These are phyloP conservation scores for Galbula dea DNA, from an alignment of 2,113 vertebrate genomes.

Conservation along the genomic window DNA sequence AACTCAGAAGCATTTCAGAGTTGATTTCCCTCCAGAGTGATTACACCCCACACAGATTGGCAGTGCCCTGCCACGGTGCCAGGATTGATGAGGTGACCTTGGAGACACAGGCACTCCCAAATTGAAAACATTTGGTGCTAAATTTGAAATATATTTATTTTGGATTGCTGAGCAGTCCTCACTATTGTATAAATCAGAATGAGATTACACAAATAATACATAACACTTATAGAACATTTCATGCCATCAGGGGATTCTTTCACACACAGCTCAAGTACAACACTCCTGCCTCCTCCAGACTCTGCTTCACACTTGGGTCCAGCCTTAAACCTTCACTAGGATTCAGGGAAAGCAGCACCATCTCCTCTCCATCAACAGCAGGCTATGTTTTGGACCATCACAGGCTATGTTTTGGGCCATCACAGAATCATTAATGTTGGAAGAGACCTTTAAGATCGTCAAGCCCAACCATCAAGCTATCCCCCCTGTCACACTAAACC, in stretches of 20 bases:
- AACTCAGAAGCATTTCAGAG: slow-evolving; percentile 40
- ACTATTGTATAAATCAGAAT: slow-evolving; percentile 43
- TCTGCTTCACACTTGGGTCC: neutral
- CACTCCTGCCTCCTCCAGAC: neutral
- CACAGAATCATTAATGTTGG: no score
- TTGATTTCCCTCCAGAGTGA: slow-evolving; percentile 70
- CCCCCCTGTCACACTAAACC: no score
- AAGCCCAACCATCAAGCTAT: no score
- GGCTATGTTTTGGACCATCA: neutral
- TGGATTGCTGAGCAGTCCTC: neutral
- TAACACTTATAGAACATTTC: neutral
- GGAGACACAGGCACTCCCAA: slow-evolving; percentile 30
- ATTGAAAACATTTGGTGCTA: slow-evolving; percentile 29
- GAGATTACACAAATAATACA: slow-evolving; percentile 43
- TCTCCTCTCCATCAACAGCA: neutral
- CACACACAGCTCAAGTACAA: accelerated
- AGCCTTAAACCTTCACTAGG: neutral
- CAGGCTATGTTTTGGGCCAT: no score
- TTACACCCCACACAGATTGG: slow-evolving; percentile 46
- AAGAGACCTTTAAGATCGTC: no score
- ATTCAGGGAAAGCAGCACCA: neutral
- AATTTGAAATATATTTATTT: slow-evolving; percentile 25
- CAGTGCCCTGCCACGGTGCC: slow-evolving; percentile 23
- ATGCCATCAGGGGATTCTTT: neutral
- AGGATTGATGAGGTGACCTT: slow-evolving; percentile 66